Base-by-base conservation (phyloP, 2,797 vertebrate genomes). In the Selene dorsalis region DNA sequence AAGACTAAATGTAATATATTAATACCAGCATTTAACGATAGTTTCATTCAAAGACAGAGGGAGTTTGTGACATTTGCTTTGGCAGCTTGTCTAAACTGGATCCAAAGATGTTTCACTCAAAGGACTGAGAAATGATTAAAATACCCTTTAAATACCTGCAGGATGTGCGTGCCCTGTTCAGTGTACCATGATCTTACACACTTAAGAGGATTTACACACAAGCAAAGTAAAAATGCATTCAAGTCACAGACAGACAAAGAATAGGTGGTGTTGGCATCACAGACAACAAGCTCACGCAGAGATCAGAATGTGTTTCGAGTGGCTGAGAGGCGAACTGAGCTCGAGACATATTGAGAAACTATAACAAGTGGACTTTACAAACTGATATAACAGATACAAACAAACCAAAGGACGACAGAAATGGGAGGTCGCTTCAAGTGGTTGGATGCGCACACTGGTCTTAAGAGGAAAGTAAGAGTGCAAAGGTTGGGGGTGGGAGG, bases 171-270 rank as follows among this genome's bases (percentile, higher is more conserved):
- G 57, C 71, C 71, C 43, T 47, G 39, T 53, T 73, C 69, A 87
- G 94, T 95, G 93, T 92, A 92, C 81, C 55, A 43, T 72, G 79
- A 74, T 26, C 65, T 93, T 93, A 87, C 95, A 95, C 94, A 95
- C 88, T 93, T 91, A 82, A 52, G 72, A 81, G 56, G 93, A 94
- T 94, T 96, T 96, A 96, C 96, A 98, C 93, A 95, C 93, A 97
- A 97, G 97, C 97, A 98, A 99, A 98, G 97, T 98, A 99, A 98
- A 99, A 98, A 99, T 98, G 97, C 97, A 99, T 98, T 98, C 97
- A 97, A 96, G 95, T 97, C 94, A 94, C 95, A 93, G 94, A 97
- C 96, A 96, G 88, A 95, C 94, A 95, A 89, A 94, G 90, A 88
- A 95, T 66, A 95, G 90, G 88, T 84, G 68, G 61, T 69, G 58